Evolutionary conservation across 2,113 vertebrate genomes (phyloP).

Genomic region (Pelobates fuscus): DNA sequence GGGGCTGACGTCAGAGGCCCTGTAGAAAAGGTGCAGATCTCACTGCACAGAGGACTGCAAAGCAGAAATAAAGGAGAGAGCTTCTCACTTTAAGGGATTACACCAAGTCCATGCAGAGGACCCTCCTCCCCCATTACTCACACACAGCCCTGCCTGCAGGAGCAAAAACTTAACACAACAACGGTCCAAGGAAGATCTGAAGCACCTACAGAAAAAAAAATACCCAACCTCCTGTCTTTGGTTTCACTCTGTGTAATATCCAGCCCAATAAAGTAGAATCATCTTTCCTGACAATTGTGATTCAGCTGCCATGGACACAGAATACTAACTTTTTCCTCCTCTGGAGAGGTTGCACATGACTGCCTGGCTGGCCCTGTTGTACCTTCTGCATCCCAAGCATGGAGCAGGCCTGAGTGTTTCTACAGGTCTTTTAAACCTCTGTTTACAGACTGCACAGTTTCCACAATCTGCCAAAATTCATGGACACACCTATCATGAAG

Average conservation of each 20-base stretch:
- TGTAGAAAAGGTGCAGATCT: slow-evolving; percentile 95
- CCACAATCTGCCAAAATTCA: background rate
- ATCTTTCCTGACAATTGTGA: background rate
- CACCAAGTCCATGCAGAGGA: slow-evolving; percentile 74
- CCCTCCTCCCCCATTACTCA: slow-evolving; percentile 74
- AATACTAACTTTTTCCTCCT: slow-evolving; percentile 6
- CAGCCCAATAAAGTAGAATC: slow-evolving; percentile 19
- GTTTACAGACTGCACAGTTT: background rate
- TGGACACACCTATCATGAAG: too few species aligned
- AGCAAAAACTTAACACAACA: slow-evolving; percentile 57
- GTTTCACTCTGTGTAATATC: too few species aligned
- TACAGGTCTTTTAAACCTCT: background rate
- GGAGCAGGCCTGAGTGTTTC: slow-evolving; percentile 11
- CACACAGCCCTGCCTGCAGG: slow-evolving; percentile 63
- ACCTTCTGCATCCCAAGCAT: background rate
- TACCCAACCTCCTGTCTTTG: background rate
- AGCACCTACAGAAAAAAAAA: slow-evolving; percentile 38
- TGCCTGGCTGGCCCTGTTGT: slow-evolving; percentile 6
- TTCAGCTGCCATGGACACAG: background rate
- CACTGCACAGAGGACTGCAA: slow-evolving; percentile 79
- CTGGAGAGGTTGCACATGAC: slow-evolving; percentile 29
- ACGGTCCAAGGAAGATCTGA: slow-evolving; percentile 53
- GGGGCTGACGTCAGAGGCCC: slow-evolving; percentile 86
- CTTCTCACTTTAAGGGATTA: slow-evolving; percentile 70
- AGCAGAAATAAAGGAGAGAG: slow-evolving; percentile 65